Evolutionary conservation across 2,888 invertebrate genomes (phyloP).

Genomic region (Acrobasis repandana): DNA sequence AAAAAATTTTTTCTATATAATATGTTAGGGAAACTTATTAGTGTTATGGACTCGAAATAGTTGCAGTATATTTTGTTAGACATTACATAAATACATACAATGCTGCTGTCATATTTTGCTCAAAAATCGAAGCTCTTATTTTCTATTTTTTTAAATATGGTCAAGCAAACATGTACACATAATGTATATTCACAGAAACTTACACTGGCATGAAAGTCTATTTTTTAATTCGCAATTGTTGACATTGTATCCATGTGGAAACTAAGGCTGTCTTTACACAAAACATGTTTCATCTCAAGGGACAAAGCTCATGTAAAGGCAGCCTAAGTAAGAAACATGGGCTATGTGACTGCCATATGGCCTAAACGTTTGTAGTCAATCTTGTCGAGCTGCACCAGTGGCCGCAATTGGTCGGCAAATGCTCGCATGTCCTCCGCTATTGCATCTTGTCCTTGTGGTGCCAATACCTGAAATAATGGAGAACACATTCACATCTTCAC

Average conservation of each 20-base stretch:
- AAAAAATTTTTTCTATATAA: too few species aligned
- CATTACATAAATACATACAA: too few species aligned
- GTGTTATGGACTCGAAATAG: too few species aligned
- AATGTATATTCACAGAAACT: too few species aligned
- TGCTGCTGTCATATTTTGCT: too few species aligned
- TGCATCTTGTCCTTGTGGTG: conserved; percentile 95
- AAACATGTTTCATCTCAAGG: conserved; percentile 23
- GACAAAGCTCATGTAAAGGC: conserved; percentile 33
- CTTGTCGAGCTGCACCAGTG: conserved; percentile 95
- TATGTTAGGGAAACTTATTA: too few species aligned
- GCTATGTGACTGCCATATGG: conserved; percentile 69
- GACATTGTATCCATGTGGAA: conserved; percentile 15
- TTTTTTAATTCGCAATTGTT: background rate
- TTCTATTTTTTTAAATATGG: too few species aligned
- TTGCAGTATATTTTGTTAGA: too few species aligned
- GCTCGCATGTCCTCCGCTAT: conserved; percentile 97
- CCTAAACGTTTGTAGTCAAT: conserved; percentile 92
- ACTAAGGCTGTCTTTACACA: conserved; percentile 41
- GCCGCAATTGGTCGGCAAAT: conserved; percentile 96
- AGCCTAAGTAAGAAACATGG: conserved; percentile 49
- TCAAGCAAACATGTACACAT: too few species aligned
- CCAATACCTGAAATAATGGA: conserved; percentile 84
- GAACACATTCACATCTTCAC: too few species aligned
- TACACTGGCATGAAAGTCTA: background rate
- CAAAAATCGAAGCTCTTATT: too few species aligned